These are phyloP conservation scores for Podargus strigoides DNA, from an alignment of 2,797 vertebrate genomes.

Conservation along the genomic window DNA sequence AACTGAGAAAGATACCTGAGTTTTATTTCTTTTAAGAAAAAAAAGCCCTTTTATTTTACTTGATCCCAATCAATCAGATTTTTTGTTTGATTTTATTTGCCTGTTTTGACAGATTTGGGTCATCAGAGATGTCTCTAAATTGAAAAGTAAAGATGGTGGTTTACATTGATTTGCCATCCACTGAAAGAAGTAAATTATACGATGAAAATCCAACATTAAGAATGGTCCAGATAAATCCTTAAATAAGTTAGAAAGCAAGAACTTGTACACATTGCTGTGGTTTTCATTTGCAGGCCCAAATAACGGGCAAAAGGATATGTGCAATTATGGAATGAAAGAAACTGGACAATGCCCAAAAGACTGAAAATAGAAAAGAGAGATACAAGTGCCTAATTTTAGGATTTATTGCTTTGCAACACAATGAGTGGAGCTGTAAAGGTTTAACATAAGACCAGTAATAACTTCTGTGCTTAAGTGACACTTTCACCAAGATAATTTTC, in stretches of 20 bases:
- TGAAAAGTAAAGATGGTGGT: neutral
- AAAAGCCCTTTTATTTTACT: neutral
- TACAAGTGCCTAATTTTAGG: constrained; percentile 41
- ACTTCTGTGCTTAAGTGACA: neutral
- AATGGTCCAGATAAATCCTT: neutral
- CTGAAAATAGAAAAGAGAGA: constrained; percentile 1
- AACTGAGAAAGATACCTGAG: neutral
- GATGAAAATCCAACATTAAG: neutral
- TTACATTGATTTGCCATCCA: neutral
- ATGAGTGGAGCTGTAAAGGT: constrained; percentile 7
- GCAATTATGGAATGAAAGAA: constrained; percentile 53
- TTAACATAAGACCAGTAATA: constrained; percentile 25
- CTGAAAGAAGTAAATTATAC: neutral
- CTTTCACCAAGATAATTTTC: constrained; percentile 33
- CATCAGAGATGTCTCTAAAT: neutral
- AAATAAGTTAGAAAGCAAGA: constrained; percentile 28
- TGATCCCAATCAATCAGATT: neutral
- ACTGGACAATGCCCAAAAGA: constrained; percentile 3
- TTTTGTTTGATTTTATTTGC: constrained; percentile 25
- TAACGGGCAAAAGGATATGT: constrained; percentile 21
- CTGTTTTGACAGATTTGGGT: constrained; percentile 47
- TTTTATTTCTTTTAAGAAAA: neutral
- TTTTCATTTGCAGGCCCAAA: constrained; percentile 22
- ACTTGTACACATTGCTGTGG: neutral
- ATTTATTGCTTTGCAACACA: constrained; percentile 12